Evolutionary conservation across 2,888 invertebrate genomes (phyloP), one percentile per base, ranked within the genome.

Genomic region (Adela reaumurella): DNA sequence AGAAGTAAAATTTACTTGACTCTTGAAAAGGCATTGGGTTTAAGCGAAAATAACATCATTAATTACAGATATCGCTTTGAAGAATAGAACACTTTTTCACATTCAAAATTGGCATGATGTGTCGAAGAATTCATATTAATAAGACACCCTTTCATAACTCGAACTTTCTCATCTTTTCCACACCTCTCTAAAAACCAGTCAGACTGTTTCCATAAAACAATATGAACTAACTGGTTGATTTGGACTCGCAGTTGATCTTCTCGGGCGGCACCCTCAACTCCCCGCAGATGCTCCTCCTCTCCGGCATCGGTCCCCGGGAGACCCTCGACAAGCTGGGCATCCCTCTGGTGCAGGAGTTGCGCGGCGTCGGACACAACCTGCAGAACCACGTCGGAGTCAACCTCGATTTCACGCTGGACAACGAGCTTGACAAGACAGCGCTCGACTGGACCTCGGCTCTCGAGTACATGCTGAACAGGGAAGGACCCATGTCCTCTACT

Each of bases 341-440:
- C 20, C 80, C 80, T 4, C 74, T 83, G 10, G 70, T 85, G 19
- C 81, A 82, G 52, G 81, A 87, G 52, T 65, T 87, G 17, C 86
- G 85, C 0, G 88, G 88, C 0, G 88, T 88, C 1, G 88, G 88
- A 0, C 81, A 83, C 58, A 88, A 88, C 59, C 65, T 88, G 1
- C 86, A 86, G 50, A 87, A 88, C 60, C 88, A 88, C 57, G 84
- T 87, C 0, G 83, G 87, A 1, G 83, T 84, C 28, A 72, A 70
- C 5, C 54, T 88, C 8, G 72, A 77, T n/a, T 87, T 81, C 58
- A 70, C 71, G 0, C 64, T 86, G 56, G 70, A 62, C 3, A 74
- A 81, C 49, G 71, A 78, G 43, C 73, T 78, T 0, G 78, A 81
- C 43, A 62, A 69, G 0, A 81, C 81, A 2, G 81, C 84, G 44